Conservation (phyloP, 2,888 invertebrate genomes). For the Tenthredo livida region DNA sequence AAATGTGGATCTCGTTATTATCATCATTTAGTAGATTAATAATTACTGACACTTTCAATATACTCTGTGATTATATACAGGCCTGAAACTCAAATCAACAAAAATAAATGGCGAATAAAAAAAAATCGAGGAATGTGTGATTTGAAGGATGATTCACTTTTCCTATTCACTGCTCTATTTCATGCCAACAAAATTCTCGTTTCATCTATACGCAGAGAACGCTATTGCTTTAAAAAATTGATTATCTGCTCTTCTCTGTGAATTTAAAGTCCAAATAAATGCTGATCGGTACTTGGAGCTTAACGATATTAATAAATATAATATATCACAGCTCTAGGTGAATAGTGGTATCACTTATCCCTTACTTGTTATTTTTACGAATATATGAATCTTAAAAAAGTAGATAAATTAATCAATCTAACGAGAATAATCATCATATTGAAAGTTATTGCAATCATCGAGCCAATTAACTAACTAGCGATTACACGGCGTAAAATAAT, state of each 20-base stretch:
- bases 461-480: not conserved
- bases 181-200: not conserved
- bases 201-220: not conserved
- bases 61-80: not conserved
- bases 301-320: not conserved
- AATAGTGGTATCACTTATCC: slow-evolving; percentile 21
- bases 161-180: not conserved
- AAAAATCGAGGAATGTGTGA: not conserved
- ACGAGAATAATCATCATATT: not conserved
- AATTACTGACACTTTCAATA: not conserved
- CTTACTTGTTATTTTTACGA: not conserved
- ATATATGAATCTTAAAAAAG: slow-evolving; percentile 8
- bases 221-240: not conserved
- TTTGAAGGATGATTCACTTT: not conserved
- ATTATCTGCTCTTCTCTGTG: not conserved
- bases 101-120: not conserved
- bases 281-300: not conserved
- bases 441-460: not conserved
- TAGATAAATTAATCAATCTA: not conserved
- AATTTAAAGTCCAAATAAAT: not conserved
- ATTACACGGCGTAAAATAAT: not conserved
- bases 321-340: slow-evolving; percentile 26
- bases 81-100: not conserved
- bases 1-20: not conserved
- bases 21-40: not conserved